Base-by-base conservation (phyloP, 2,113 vertebrate species). In the Rhinoptilus africanus region DNA sequence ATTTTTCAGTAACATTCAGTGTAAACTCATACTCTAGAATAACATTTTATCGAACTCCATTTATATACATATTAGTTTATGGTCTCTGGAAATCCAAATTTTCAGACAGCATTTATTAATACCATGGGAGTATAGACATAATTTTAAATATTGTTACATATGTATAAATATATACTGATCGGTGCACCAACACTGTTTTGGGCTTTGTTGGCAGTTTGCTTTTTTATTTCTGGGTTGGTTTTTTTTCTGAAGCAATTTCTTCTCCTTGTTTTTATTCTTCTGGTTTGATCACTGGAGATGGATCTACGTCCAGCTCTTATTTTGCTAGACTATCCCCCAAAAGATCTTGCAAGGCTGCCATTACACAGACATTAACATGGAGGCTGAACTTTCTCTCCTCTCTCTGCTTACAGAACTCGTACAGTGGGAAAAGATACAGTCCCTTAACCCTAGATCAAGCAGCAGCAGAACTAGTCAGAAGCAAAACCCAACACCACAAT, bases 201-300 rank as follows among this genome's bases (percentile, higher is more conserved):
- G 59, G 16, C 1, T 74, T 81, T 39, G 12, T 20, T n/a, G 8
- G 13, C 16, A 6, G 4, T 34, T 75, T 41, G 13, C 0, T 1
- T 10, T 41, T 63, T 45, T 34, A 9, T 7, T n/a, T 37, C 59
- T 4, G n/a, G 1, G 8, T 56, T n/a, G 26, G 8, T n/a, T 48
- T 32, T 62, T 68, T 73, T 27, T 32, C 12, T 45, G 12, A 89
- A 32, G 3, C 53, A n/a, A 17, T 67, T 73, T 64, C 18, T 89
- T 73, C 48, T 47, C 22, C 8, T 4, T 50, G 9, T 23, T 69
- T 77, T 56, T 43, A 26, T 60, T 74, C 6, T 89, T 37, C 50
- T 66, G 7, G 7, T 79, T 83, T 53, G 10, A 80, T 54, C 32
- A 51, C 23, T 37, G 19, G 34, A 62, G 20, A 66, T 17, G 43